phyloP scores from a whole-genome alignment of 2,797 vertebrate species.

The Lacerta agilis region DNA sequence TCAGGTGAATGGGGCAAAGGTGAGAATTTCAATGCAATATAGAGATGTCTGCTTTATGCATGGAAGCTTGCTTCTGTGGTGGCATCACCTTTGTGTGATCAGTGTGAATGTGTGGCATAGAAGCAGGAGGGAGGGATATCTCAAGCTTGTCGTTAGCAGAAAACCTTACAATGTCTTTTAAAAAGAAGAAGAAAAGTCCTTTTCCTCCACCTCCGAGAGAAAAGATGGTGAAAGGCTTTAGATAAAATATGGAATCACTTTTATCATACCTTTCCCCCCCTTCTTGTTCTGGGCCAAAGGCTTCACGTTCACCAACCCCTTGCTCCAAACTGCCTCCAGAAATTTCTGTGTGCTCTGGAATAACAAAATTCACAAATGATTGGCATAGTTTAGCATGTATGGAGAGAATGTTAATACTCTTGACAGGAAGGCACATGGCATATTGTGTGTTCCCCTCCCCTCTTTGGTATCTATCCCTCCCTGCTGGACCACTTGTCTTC shows the following conservation, averaged over 20 bases:
- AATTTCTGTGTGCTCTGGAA: not conserved
- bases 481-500: slow-evolving; percentile 3
- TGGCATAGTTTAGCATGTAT: not conserved
- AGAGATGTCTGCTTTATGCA: not conserved
- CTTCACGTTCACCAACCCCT: not conserved
- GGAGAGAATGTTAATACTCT: not conserved
- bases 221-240: not conserved
- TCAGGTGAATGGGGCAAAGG: not conserved
- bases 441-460: not conserved
- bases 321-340: not conserved
- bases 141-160: not conserved
- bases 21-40: no score
- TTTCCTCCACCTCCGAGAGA: not conserved
- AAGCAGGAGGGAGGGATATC: not conserved
- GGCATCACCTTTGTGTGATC: not conserved
- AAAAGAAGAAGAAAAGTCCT: not conserved
- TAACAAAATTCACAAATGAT: not conserved
- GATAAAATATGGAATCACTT: not conserved
- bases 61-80: not conserved
- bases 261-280: not conserved
- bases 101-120: not conserved
- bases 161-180: not conserved
- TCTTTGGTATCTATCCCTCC: not conserved
- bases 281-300: not conserved
- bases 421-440: not conserved